Percentiles rank a stretch among this genome's conserved stretches.
Conservation (phyloP, 23 tunicate species). For the Styela plicata region DNA sequence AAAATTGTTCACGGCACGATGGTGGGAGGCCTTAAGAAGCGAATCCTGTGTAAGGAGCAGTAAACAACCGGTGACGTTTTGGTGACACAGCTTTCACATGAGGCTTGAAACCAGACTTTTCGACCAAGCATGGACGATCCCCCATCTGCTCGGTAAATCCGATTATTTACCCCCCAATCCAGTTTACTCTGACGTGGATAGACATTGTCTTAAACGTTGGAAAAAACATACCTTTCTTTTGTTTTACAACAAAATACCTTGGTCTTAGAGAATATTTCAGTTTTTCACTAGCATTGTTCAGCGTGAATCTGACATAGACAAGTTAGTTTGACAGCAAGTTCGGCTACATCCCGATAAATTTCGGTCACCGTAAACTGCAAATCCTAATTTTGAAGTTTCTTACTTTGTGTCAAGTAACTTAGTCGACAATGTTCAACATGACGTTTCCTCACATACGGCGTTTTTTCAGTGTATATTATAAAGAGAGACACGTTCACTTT, state of each 20-base stretch:
- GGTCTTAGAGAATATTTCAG: conserved; percentile 23
- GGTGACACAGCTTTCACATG: conserved; percentile 65
- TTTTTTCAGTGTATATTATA: conserved; percentile 17
- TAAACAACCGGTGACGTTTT: conserved; percentile 42
- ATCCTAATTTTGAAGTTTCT: conserved; percentile 23
- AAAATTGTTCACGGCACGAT: conserved; percentile 45
- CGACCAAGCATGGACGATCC: conserved; percentile 51
- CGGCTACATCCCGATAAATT: not conserved
- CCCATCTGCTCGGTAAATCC: conserved; percentile 47
- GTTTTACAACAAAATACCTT: too few relatives aligned
- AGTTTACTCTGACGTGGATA: conserved; percentile 39
- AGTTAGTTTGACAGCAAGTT: too few relatives aligned
- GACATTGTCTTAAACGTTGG: conserved; percentile 37
- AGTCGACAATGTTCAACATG: conserved; percentile 21
- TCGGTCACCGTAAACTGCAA: conserved; percentile 2
- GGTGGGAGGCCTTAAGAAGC: conserved; percentile 56
- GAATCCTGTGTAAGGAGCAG: conserved; percentile 45
- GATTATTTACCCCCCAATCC: conserved; percentile 47
- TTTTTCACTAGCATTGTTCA: conserved; percentile 5
- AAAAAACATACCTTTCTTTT: too few relatives aligned
- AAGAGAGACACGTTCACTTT: conserved; percentile 28
- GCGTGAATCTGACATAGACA: conserved; percentile 6
- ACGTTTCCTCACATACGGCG: conserved; percentile 30
- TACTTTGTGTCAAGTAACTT: conserved; percentile 7
- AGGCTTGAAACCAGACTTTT: conserved; percentile 46